Evolutionary conservation across 2,888 invertebrate species (phyloP), one percentile per base, ranked within the genome.

Genomic region (Abrostola triplasia): DNA sequence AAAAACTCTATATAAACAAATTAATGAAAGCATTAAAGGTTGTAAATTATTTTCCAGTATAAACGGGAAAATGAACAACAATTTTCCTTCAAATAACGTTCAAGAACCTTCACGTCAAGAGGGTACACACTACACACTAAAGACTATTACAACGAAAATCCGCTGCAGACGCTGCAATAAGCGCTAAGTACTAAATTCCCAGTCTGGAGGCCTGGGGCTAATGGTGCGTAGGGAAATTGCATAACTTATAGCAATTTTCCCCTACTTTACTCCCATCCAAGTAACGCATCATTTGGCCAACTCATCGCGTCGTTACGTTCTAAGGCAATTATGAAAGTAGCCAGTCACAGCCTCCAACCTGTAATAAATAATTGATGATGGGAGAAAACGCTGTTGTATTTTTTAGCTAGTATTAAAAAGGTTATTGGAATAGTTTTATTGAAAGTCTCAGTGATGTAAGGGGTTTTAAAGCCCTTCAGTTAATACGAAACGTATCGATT

Each of bases 231-330:
- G 80, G 76, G 76, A 84, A 90, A 92, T 91, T 92, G 91, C 90
- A 92, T 92, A 92, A 91, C 89, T 92, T 90, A 88, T 81, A 86
- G 88, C 90, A 91, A 92, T 92, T 92, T 92, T 89, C 90, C 86
- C 83, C 85, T 85, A 88, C 84, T 90, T 88, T 86, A 81, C 83
- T 81, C 85, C 79, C 76, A 78, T 81, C 80, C 80, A 75, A 79
- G 88, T 82, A 84, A 89, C 90, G 90, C 90, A 85, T 91, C 89
- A 90, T 90, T 91, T 90, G 84, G 84, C 79, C 77, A 80, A 81
- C 83, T 83, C 84, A 79, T 76, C 86, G 87, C 88, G 78, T 86
- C 88, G 83, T 85, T 85, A 84, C 84, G 44, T 81, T 84, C 82
- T 70, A 64, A 82, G 80, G 82, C 84, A 87, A 86, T 88, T 85